A percentile compares a stretch with the other conserved stretches of the same genome.
Conservation (phyloP, 2,888 invertebrate genomes). For the Panzeria rudis region DNA sequence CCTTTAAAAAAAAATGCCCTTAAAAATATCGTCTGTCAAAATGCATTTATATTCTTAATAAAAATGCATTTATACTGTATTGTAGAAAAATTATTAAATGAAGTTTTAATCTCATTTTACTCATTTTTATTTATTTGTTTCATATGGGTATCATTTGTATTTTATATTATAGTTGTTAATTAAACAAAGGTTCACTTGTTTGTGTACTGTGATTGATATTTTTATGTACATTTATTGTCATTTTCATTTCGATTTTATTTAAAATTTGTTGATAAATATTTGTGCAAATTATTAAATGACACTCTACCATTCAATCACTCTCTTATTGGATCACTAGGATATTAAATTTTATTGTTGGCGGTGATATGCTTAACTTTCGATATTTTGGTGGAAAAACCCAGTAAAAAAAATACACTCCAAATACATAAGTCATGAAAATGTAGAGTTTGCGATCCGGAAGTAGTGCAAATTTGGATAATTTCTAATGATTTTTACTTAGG, state of each 20-base stretch:
- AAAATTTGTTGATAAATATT: conserved; percentile 41
- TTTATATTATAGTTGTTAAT: conserved; percentile 14
- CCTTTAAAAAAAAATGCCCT: too few species aligned
- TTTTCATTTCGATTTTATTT: conserved; percentile 27
- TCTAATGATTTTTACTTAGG: too few species aligned
- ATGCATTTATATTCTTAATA: not conserved
- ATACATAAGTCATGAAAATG: too few species aligned
- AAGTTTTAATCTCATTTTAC: conserved; percentile 29
- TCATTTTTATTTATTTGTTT: conserved; percentile 8
- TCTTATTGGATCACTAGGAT: not conserved
- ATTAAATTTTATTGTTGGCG: conserved; percentile 12
- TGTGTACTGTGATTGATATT: conserved; percentile 38
- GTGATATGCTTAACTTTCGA: not conserved
- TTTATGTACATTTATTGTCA: conserved; percentile 26
- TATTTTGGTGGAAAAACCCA: not conserved
- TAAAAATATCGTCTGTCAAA: not conserved
- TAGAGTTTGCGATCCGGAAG: too few species aligned
- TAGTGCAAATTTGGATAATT: too few species aligned
- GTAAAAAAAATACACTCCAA: too few species aligned
- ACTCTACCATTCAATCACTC: conserved; percentile 13
- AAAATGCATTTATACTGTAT: not conserved
- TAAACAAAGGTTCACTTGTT: conserved; percentile 26
- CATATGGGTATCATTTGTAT: conserved; percentile 6
- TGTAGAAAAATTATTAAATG: not conserved
- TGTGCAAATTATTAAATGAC: conserved; percentile 47